A percentile compares a stretch with the other conserved stretches of the same genome.
phyloP scores from a whole-genome alignment of 2,113 vertebrate species.

The Cephalopterus ornatus region DNA sequence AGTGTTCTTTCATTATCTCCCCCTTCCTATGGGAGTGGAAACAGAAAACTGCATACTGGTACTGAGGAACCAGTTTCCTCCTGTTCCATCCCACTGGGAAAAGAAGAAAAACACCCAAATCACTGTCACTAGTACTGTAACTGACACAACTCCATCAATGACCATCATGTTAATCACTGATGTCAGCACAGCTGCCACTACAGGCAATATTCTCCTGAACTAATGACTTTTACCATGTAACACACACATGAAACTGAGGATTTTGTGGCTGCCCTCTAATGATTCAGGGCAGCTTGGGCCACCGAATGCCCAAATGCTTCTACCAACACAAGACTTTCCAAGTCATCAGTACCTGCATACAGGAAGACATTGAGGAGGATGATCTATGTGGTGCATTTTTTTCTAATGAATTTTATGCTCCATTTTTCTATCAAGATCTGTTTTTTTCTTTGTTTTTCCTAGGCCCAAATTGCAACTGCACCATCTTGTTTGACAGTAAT shows the following conservation, averaged over 20 bases:
- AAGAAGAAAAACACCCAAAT: neutral
- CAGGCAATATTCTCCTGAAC: neutral
- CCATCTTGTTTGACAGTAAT: neutral
- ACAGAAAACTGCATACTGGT: neutral
- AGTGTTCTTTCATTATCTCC: neutral
- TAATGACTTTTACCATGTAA: neutral
- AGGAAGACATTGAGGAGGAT: neutral
- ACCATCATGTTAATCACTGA: neutral
- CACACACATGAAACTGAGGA: neutral
- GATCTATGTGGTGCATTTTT: neutral
- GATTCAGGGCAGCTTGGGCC: neutral
- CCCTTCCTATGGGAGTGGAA: neutral
- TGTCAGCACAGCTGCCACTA: neutral
- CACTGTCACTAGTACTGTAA: neutral
- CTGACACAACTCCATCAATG: neutral
- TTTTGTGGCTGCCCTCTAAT: neutral
- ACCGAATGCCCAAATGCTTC: neutral
- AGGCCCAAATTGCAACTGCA: neutral
- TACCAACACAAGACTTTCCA: neutral
- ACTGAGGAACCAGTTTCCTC: neutral
- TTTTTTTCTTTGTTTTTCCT: neutral
- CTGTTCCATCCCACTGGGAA: neutral
- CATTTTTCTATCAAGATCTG: neutral
- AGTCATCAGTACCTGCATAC: neutral
- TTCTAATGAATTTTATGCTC: neutral